These are phyloP conservation scores for Drosophila bipectinata DNA, from an alignment of 1,140 invertebrate genomes.

Conservation along the genomic window DNA sequence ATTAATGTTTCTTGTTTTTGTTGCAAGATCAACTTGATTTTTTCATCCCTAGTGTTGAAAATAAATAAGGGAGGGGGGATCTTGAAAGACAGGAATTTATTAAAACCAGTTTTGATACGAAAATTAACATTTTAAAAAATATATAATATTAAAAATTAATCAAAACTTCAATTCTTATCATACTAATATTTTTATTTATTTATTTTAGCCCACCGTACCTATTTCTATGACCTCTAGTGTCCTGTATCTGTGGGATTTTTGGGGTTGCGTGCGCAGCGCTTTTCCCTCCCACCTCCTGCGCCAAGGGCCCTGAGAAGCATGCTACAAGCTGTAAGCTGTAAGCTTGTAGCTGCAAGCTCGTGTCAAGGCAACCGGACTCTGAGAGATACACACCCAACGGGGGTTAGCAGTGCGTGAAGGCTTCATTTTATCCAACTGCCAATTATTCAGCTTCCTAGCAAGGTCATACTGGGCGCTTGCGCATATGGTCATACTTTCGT, in stretches of 20 bases:
- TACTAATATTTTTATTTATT: too few relatives aligned
- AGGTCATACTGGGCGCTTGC: conserved; percentile 49
- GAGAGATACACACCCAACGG: conserved; percentile 2
- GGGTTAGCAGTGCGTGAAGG: conserved; percentile 1
- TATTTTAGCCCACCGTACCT: neutral
- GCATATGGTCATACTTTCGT: conserved; percentile 31
- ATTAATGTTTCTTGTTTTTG: neutral
- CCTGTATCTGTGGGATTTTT: conserved; percentile 2
- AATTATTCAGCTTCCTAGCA: neutral
- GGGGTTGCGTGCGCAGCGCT: conserved; percentile 61
- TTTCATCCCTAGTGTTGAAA: neutral
- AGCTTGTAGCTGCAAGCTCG: conserved; percentile 42
- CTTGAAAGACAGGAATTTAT: neutral
- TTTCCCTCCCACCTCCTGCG: conserved; percentile 21
- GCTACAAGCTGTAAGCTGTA: conserved; percentile 44
- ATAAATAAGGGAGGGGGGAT: conserved; percentile 11
- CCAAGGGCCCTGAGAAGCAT: conserved; percentile 61
- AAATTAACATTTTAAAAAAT: neutral
- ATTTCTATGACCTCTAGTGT: conserved; percentile 32
- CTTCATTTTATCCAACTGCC: neutral
- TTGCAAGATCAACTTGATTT: conserved; percentile 9
- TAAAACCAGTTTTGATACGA: neutral
- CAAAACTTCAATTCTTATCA: too few relatives aligned
- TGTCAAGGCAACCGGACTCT: conserved; percentile 2
- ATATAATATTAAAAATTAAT: neutral